These are phyloP conservation scores for Bugulina stolonifera DNA, from an alignment of 2,888 invertebrate species.

Conservation along the genomic window DNA sequence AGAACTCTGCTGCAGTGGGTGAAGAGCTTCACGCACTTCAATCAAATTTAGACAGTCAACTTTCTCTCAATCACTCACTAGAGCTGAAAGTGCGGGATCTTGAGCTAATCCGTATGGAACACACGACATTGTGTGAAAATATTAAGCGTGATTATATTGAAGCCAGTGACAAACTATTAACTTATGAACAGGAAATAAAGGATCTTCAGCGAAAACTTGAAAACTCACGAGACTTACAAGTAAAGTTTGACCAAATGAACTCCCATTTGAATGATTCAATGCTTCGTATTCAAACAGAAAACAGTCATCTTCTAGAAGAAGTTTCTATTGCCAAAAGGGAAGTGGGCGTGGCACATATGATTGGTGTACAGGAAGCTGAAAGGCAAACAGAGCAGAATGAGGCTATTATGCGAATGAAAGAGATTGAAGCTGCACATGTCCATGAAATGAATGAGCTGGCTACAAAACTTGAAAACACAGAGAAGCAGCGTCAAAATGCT, in stretches of 20 bases:
- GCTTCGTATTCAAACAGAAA: neutral
- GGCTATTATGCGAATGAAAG: neutral
- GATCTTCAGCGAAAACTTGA: neutral
- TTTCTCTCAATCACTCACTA: neutral
- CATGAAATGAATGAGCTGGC: neutral
- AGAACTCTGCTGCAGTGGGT: neutral
- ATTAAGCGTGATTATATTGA: neutral
- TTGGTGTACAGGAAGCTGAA: neutral
- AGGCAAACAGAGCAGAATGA: neutral
- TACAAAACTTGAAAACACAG: neutral
- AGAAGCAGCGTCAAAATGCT: conserved; percentile 15
- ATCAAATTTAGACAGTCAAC: conserved; percentile 18
- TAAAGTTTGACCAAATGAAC: neutral
- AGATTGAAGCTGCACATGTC: neutral
- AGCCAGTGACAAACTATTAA: neutral
- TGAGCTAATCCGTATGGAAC: conserved; percentile 14
- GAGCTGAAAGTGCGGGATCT: neutral
- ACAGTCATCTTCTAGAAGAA: neutral
- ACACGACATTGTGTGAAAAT: neutral
- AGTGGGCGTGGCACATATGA: neutral
- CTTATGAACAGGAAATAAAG: neutral
- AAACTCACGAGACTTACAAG: neutral
- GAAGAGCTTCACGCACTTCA: conserved; percentile 3
- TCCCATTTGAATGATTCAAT: neutral
- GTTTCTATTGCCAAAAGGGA: neutral